phyloP scores from a whole-genome alignment of 2,797 vertebrate genomes.

The Xenopus petersii region DNA sequence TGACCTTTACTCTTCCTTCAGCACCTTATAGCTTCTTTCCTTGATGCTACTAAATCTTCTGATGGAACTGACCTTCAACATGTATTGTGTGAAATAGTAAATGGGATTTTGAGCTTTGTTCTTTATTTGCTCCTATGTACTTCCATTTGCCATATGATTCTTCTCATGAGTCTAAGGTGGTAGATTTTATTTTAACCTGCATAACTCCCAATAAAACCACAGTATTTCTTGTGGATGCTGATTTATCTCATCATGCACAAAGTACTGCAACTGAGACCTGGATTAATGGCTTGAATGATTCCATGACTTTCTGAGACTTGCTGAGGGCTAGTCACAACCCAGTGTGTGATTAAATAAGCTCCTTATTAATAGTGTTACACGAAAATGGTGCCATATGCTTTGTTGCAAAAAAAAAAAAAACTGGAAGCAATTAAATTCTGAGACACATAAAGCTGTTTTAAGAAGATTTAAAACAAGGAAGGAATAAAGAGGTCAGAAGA shows the following conservation, averaged over 20 bases:
- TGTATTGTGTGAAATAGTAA: too few species aligned
- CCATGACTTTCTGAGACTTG: neutral
- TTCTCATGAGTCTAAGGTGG: neutral
- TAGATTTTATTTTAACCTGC: neutral
- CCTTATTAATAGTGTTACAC: neutral
- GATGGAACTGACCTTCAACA: too few species aligned
- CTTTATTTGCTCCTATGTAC: too few species aligned
- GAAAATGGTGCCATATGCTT: neutral
- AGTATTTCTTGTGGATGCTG: neutral
- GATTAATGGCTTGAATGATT: neutral
- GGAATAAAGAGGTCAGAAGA: neutral
- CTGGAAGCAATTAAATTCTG: neutral
- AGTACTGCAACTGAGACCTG: neutral
- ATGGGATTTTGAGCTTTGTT: too few species aligned
- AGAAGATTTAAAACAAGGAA: constrained; percentile 1
- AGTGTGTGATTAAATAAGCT: constrained; percentile 3
- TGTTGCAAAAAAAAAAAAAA: neutral
- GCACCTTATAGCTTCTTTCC: too few species aligned
- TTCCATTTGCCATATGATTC: neutral
- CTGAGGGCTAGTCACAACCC: neutral
- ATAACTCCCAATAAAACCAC: neutral
- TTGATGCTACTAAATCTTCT: too few species aligned
- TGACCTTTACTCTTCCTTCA: too few species aligned
- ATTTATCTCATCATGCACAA: neutral
- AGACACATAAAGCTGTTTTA: neutral